A percentile compares a stretch with the other conserved stretches of the same genome.
Evolutionary conservation across 1,140 invertebrate species (phyloP).

Genomic region (Triops cancriformis): DNA sequence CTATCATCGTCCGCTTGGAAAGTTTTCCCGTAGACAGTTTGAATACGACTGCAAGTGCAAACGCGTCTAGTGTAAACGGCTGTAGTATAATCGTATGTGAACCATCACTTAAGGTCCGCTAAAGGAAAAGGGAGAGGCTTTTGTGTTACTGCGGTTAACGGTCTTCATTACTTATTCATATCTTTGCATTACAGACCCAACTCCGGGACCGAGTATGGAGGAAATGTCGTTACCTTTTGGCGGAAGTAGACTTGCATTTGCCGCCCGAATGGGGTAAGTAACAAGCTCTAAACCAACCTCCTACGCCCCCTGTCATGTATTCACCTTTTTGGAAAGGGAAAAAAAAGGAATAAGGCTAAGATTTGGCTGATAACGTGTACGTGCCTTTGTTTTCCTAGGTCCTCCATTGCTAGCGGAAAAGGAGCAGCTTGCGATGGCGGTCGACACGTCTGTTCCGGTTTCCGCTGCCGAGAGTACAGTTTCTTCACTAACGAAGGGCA

Average conservation of each 20-base stretch:
- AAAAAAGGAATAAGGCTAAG: background rate
- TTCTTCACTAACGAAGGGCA: background rate
- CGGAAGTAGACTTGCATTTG: constrained; percentile 10
- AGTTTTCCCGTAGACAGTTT: background rate
- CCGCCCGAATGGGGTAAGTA: background rate
- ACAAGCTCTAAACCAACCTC: background rate
- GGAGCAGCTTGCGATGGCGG: background rate
- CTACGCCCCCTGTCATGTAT: background rate
- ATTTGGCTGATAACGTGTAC: background rate
- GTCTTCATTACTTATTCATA: background rate
- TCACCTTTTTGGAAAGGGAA: background rate
- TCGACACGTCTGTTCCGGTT: background rate
- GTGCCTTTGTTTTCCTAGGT: background rate
- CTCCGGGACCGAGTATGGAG: background rate
- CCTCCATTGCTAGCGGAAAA: background rate
- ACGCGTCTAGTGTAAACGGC: background rate
- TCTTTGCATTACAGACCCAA: background rate
- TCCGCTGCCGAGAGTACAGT: background rate
- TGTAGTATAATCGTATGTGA: background rate
- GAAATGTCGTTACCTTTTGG: constrained; percentile 10
- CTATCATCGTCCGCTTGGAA: background rate
- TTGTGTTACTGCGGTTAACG: background rate
- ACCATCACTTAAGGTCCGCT: background rate
- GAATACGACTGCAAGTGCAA: background rate
- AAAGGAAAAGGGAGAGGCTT: background rate